Evolutionary conservation across 2,888 invertebrate genomes (phyloP).

Genomic region (Slavum lentiscoides): DNA sequence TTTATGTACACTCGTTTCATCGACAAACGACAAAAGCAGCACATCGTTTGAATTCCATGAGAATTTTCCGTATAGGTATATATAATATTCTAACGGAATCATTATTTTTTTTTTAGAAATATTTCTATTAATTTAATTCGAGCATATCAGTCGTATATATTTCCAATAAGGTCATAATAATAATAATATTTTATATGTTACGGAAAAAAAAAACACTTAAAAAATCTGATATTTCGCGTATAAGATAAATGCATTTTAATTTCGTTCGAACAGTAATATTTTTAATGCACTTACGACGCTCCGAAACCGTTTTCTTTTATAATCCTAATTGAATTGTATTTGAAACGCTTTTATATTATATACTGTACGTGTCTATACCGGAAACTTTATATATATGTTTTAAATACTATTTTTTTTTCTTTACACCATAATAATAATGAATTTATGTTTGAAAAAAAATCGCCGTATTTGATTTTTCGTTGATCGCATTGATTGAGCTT

Average conservation of each 20-base stretch:
- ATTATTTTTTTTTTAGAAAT: too few species aligned
- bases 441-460: neutral
- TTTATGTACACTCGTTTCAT: too few species aligned
- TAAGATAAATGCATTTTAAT: neutral
- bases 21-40: too few species aligned
- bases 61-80: too few species aligned
- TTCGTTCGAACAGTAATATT: neutral
- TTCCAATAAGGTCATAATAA: neutral
- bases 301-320: neutral
- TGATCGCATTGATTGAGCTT: neutral
- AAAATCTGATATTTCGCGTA: neutral
- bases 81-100: too few species aligned
- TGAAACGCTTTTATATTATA: neutral
- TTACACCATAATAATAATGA: neutral
- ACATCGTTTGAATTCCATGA: too few species aligned
- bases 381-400: too few species aligned
- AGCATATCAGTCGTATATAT: neutral
- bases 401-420: neutral
- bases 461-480: neutral
- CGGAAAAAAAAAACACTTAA: too few species aligned
- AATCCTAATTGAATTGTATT: neutral
- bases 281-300: neutral
- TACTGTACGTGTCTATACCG: too few species aligned
- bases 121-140: too few species aligned
- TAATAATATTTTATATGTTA: too few species aligned